Base-by-base conservation (phyloP, 2,113 vertebrate genomes). In the Rhynchopsitta pachyrhyncha region DNA sequence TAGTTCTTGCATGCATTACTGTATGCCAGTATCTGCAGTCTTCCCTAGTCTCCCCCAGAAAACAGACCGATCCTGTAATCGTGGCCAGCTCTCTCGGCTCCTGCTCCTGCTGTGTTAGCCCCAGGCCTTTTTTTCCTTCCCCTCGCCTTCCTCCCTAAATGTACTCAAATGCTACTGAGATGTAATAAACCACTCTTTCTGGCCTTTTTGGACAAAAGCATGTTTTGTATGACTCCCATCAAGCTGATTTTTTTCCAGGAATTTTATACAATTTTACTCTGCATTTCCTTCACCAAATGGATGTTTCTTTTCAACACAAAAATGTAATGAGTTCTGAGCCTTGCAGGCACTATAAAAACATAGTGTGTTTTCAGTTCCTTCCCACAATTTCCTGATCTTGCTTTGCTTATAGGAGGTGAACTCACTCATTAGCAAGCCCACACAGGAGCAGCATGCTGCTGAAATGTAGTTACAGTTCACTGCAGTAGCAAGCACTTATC, bases 301-400 rank as follows among this genome's bases (percentile, higher is more conserved):
- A 90, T 5, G 6, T 67, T 90, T 90, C 69, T 86, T 90, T 88
- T 88, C 69, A 86, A 64, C 44, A n/a, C 10, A 47, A 90, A 86
- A 82, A 37, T 18, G 33, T 52, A 86, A 66, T 46, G 55, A 86
- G 55, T 50, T 88, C 82, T 79, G 79, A 74, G 67, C 68, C 69
- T 78, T 88, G 64, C 55, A 78, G 69, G 68, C 0, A 2, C 57
- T 86, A 66, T 57, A 94, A 92, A 92, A 82, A 49, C 47, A 63
- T 1, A 7, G 47, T 13, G 44, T 70, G 29, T 71, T 96, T 90
- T 2, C 9, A 92, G 77, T n/a, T 91, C 83, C 35, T 91, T 88
- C 64, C 76, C 83, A 82, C 62, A 83, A 50, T 84, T 92, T 95
- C 86, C 80, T 91, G 80, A 64, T 91, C 80, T 88, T 55, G 39